Base-by-base conservation (phyloP, 1,140 invertebrate species). In the Pseudachorutes palmiensis region DNA sequence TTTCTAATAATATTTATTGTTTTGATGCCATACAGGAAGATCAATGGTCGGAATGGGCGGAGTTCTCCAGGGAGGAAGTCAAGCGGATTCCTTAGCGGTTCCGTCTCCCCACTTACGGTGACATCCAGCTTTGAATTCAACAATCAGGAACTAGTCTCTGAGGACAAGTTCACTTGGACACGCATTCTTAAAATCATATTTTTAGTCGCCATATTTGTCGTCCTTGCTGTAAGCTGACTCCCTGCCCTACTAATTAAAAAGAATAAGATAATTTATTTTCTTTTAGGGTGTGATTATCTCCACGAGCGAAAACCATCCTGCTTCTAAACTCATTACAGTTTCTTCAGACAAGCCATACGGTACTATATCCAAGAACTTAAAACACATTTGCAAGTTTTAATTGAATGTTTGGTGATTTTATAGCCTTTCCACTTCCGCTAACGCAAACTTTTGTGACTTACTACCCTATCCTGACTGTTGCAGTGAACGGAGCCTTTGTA, bases 401-500 rank as follows among this genome's bases (percentile, higher is more conserved):
- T 61, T 12, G 14, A 30, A 41, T 48, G 32, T 33, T 55, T 45
- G 66, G 55, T 5, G 55, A 49, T 26, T 22, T 32, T 31, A 24
- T 29, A 68, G 68, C 29, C 19, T 66, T 68, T 51, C 70, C 64
- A 0, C 32, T 68, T 28, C 30, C 3, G 16, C 12, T 64, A n/a
- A 32, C 67, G 1, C 28, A 30, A 22, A 24, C 65, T 3, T 16
- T 62, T 2, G 55, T 28, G 2, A n/a, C 29, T 16, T 64, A 36
- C 19, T 71, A 65, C 55, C 69, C 72, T 1, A 26, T 73, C 14
- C 28, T 73, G 33, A 71, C 69, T 1, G 49, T 73, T 5, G 65
- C 32, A 14, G 2, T 73, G 2, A 69, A 55, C n/a, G 72, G 72
- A 28, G 61, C 69, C 0, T 73, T 73, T 58, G 63, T 64, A 2